A percentile compares a stretch with the other conserved stretches of the same genome.
These are phyloP conservation scores for Prosopocoilus inquinatus DNA, from an alignment of 2,888 invertebrate genomes.

Conservation along the genomic window DNA sequence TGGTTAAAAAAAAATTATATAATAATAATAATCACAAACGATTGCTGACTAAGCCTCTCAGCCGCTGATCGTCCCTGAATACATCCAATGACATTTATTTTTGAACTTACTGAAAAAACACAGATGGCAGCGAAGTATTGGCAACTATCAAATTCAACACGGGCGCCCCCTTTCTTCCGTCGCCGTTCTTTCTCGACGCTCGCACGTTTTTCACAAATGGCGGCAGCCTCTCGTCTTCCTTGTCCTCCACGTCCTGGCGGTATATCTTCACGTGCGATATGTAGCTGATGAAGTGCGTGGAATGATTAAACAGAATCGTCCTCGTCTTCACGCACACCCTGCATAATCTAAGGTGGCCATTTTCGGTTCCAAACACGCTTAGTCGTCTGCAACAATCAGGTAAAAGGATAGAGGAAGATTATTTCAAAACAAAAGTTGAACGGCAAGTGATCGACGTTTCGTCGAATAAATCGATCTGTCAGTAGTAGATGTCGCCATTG, in stretches of 20 bases:
- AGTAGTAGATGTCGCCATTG: no score
- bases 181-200: conserved; percentile 21
- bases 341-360: conserved; percentile 58
- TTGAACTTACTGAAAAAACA: conserved; percentile 60
- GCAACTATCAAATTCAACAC: conserved; percentile 57
- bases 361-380: conserved; percentile 61
- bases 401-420: background rate
- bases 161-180: conserved; percentile 29
- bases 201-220: conserved; percentile 29
- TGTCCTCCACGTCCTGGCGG: conserved; percentile 37
- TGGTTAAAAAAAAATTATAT: no score
- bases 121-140: conserved; percentile 56
- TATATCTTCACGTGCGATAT: conserved; percentile 58
- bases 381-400: conserved; percentile 48
- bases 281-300: conserved; percentile 56
- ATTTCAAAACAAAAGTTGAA: conserved; percentile 8
- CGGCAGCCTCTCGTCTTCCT: conserved; percentile 34
- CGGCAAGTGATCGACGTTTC: no score
- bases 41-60: background rate
- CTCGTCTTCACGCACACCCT: conserved; percentile 52
- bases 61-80: no score
- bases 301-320: conserved; percentile 53
- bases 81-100: background rate
- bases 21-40: background rate
- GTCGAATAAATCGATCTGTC: no score